A percentile compares a stretch with the other conserved stretches of the same genome.
Conservation (phyloP, 2,888 invertebrate genomes). For the Drosophila mimetica region DNA sequence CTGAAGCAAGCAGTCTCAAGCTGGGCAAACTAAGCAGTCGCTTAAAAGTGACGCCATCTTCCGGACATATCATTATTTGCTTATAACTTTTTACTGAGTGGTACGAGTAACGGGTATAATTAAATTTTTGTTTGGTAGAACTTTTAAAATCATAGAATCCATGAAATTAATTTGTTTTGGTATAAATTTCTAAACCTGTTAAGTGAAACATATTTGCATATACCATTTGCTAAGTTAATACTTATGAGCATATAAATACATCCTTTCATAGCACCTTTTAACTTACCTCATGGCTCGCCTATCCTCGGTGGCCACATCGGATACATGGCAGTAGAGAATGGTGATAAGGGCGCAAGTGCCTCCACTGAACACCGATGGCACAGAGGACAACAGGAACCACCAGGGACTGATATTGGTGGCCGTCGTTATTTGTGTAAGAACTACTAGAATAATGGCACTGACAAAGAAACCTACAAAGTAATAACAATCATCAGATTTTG, state of each 20-base stretch:
- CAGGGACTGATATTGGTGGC: conserved; percentile 80
- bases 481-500: not conserved
- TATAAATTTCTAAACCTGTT: no score
- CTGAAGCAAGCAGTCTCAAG: no score
- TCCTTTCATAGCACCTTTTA: not conserved
- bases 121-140: no score
- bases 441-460: conserved; percentile 67
- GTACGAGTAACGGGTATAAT: no score
- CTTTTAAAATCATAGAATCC: no score
- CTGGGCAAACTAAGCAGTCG: no score
- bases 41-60: no score
- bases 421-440: conserved; percentile 70
- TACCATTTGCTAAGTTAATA: no score
- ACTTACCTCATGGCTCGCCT: conserved; percentile 82
- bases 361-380: conserved; percentile 87
- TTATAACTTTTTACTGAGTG: no score
- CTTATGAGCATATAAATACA: no score
- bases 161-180: not conserved
- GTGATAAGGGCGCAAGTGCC: conserved; percentile 87
- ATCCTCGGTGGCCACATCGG: conserved; percentile 87
- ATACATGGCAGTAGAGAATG: conserved; percentile 88
- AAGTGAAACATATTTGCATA: no score
- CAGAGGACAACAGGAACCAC: conserved; percentile 85
- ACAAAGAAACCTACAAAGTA: conserved; percentile 75
- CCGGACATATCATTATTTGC: no score